A percentile compares a stretch with the other conserved stretches of the same genome.
These are phyloP conservation scores for Petromus typicus DNA, from an alignment of 2,113 vertebrate genomes.

Conservation along the genomic window DNA sequence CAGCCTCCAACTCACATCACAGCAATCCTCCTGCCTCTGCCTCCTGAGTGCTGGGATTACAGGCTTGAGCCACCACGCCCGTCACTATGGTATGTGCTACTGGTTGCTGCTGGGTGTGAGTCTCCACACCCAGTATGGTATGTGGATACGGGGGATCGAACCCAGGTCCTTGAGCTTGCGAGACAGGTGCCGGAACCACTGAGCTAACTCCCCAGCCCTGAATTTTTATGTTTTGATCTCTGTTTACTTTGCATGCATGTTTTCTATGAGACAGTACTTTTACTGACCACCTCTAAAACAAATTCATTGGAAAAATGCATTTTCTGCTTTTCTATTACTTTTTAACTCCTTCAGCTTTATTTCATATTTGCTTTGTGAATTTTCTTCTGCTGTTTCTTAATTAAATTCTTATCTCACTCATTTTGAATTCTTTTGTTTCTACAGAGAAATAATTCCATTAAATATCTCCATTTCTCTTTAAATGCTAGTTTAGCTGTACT, in stretches of 20 bases:
- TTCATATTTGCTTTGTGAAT: constrained; percentile 7
- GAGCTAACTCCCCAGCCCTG: too few relatives aligned
- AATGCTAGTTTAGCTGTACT: background rate
- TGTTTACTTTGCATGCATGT: constrained; percentile 17
- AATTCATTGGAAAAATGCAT: background rate
- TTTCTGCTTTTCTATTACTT: constrained; percentile 3
- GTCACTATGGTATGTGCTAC: too few relatives aligned
- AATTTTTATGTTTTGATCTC: background rate
- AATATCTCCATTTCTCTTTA: constrained; percentile 28
- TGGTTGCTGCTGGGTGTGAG: too few relatives aligned
- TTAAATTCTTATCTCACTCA: background rate
- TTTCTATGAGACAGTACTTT: constrained; percentile 22
- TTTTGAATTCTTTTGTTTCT: constrained; percentile 32
- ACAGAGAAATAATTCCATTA: background rate
- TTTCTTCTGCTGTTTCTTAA: background rate
- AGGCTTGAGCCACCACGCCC: too few relatives aligned
- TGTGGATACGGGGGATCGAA: too few relatives aligned
- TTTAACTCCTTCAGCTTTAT: constrained; percentile 8
- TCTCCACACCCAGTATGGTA: too few relatives aligned
- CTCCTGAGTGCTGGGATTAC: too few relatives aligned
- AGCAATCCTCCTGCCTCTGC: too few relatives aligned
- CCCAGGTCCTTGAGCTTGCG: too few relatives aligned
- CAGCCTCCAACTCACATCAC: too few relatives aligned
- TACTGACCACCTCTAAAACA: background rate
- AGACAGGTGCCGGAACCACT: too few relatives aligned